A percentile compares a stretch with the other conserved stretches of the same genome.
Evolutionary conservation across 2,888 invertebrate genomes (phyloP).

Genomic region (Macrosiphum euphorbiae): DNA sequence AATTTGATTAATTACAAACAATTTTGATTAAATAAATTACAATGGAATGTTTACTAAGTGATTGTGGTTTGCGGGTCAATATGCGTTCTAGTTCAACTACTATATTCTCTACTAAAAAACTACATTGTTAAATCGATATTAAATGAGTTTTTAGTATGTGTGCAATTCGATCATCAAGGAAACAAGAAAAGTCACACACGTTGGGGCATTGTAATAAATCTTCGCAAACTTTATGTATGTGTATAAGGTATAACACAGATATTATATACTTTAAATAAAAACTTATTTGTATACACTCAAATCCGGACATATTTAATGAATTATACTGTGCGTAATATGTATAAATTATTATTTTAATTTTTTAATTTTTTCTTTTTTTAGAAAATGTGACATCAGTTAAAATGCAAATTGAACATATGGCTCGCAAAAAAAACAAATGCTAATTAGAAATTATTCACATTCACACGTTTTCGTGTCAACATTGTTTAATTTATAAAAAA

Average conservation of each 20-base stretch:
- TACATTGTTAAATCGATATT: not conserved
- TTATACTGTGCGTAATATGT: not conserved
- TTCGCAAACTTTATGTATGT: not conserved
- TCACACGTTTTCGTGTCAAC: constrained; percentile 10
- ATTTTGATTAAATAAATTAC: not conserved
- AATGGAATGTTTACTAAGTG: not conserved
- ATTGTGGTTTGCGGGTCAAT: not conserved
- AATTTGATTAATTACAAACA: not conserved
- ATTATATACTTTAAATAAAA: not conserved
- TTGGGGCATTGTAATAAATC: not conserved
- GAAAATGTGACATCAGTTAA: not conserved
- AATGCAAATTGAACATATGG: constrained; percentile 25
- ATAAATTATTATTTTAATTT: not conserved
- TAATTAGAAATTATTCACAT: constrained; percentile 29
- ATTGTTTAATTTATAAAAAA: not conserved
- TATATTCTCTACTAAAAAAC: not conserved
- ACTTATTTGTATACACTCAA: not conserved
- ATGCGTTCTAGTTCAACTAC: not conserved
- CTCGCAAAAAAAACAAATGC: not conserved
- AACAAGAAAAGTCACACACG: not conserved
- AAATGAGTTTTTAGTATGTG: not conserved
- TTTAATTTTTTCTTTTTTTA: not conserved
- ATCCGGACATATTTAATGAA: not conserved
- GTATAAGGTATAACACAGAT: not conserved
- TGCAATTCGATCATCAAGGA: not conserved